These are phyloP conservation scores for Cordilura impudica DNA, from an alignment of 2,888 invertebrate species.

Conservation along the genomic window DNA sequence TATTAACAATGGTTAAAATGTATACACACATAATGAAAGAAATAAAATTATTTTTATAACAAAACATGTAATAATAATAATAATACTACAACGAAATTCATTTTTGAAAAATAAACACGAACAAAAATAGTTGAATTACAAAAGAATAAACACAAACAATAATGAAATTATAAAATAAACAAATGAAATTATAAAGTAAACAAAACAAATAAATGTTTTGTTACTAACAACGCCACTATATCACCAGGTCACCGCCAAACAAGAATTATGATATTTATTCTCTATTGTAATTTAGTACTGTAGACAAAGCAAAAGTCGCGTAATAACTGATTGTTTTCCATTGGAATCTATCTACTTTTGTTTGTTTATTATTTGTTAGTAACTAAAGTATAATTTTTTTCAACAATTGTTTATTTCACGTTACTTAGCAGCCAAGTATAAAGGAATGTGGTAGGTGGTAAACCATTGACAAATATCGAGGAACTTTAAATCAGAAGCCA, in stretches of 20 bases:
- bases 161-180: constrained; percentile 6
- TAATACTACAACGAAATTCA: too few species aligned
- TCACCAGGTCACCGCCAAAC: constrained; percentile 22
- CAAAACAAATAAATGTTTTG: background rate
- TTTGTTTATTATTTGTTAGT: constrained; percentile 42
- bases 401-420: constrained; percentile 69
- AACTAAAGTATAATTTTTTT: constrained; percentile 4
- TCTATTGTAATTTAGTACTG: background rate
- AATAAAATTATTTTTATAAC: too few species aligned
- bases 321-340: constrained; percentile 27
- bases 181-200: background rate
- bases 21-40: too few species aligned
- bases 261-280: background rate
- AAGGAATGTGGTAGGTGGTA: background rate
- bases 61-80: too few species aligned
- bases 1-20: too few species aligned
- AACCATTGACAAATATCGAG: background rate
- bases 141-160: background rate
- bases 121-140: too few species aligned
- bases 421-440: constrained; percentile 71
- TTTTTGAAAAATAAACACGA: too few species aligned
- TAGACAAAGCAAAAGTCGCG: constrained; percentile 32
- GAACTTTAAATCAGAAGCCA: constrained; percentile 1
- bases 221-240: constrained; percentile 9
- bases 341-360: constrained; percentile 38